Conservation (phyloP, 1,140 invertebrate species). For the Palaemon carinicauda region DNA sequence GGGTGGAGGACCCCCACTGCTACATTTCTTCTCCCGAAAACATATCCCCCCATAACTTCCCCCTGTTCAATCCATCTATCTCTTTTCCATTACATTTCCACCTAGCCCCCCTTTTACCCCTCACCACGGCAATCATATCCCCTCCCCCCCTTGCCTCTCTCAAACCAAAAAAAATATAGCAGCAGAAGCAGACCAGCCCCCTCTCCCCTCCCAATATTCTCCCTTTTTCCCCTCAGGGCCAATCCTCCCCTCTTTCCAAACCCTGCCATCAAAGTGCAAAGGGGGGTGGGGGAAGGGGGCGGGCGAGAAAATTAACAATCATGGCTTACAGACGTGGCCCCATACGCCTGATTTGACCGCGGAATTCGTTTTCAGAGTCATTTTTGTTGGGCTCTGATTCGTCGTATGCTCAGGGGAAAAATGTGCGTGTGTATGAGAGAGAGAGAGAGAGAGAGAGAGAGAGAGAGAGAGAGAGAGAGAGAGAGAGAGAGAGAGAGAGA, state of each 20-base stretch:
- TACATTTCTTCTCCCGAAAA: too few species aligned
- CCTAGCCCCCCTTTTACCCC: background rate
- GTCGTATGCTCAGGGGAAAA: background rate
- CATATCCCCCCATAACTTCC: too few species aligned
- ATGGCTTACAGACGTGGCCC: constrained; percentile 30
- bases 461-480: constrained; percentile 19
- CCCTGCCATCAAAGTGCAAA: constrained; percentile 28
- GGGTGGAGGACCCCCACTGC: too few species aligned
- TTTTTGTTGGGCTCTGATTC: constrained; percentile 6
- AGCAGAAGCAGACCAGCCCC: background rate
- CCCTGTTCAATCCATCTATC: background rate
- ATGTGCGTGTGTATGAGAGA: background rate
- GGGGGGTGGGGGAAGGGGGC: background rate
- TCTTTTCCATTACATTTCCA: background rate
- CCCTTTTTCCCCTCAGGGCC: background rate
- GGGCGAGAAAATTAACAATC: constrained; percentile 41
- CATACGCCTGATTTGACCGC: constrained; percentile 39
- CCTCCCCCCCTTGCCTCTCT: background rate
- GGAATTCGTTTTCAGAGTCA: constrained; percentile 37
- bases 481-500: constrained; percentile 16
- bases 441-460: constrained; percentile 21
- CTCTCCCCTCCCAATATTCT: background rate
- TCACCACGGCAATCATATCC: background rate
- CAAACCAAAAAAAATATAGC: background rate
- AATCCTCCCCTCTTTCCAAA: background rate